Evolutionary conservation across 2,888 invertebrate species (phyloP), one percentile per base, ranked within the genome.

Genomic region (Seira sanloemensis): DNA sequence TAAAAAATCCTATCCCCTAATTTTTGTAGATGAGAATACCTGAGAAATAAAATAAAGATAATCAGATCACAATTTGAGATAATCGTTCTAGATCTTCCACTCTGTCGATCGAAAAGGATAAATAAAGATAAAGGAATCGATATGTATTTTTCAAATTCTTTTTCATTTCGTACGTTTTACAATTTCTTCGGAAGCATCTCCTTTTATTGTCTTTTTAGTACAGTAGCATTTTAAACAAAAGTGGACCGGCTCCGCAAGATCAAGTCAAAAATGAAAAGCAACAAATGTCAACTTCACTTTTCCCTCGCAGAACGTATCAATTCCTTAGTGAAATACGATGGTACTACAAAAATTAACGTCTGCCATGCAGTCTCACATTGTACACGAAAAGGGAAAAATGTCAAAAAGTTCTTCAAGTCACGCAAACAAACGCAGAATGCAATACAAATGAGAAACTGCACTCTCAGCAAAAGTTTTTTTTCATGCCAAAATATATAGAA

Each of bases 191-290:
- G 46, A 71, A 12, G 21, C 24, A n/a, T 50, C 75, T 21, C 19
- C 21, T 76, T 37, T 67, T 66, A 76, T 37, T 21, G 46, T 26
- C 5, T 5, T 26, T 5, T 2, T 76, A 24, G n/a, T n/a, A n/a
- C n/a, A n/a, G n/a, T n/a, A n/a, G n/a, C n/a, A n/a, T n/a, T n/a
- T n/a, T n/a, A n/a, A n/a, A n/a, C n/a, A n/a, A n/a, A n/a, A 46
- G 67, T 16, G 54, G 73, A 79, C 79, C 73, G 79, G 79, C 72
- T 62, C n/a, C n/a, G n/a, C n/a, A n/a, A n/a, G 79, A 79, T 37
- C 79, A 50, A 19, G 72, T 72, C 24, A 27, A 50, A 25, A 24
- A n/a, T 18, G 27, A 26, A 62, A 69, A 71, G 78, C 71, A 78
- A 78, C 78, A 78, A 78, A 78, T 78, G 78, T 78, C 78, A 78